Evolutionary conservation across 2,113 vertebrate genomes (phyloP), one percentile per base, ranked within the genome.

Genomic region (Tachuris rubrigastra): DNA sequence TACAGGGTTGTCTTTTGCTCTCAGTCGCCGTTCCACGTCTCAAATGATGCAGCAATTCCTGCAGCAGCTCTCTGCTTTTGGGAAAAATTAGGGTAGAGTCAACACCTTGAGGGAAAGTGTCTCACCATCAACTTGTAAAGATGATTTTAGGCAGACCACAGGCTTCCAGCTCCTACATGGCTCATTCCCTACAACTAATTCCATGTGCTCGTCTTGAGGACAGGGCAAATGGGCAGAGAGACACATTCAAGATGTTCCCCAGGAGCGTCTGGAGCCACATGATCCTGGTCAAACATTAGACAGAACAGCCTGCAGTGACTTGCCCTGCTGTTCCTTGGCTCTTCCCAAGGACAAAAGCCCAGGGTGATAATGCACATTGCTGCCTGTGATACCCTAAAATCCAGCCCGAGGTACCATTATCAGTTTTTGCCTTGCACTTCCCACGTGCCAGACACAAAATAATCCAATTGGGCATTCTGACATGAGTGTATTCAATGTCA

Each of bases 171-270:
- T 82, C 75, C 66, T 82, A 7, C 50, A 0, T 1, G 21, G 69
- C 42, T 92, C 53, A 8, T 59, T 77, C 76, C 65, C 65, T 63
- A 59, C 60, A 77, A 56, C 39, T 73, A 4, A 5, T 52, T 41
- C 59, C 35, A 12, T 0, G 1, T 5, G 1, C 33, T 52, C 0
- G 0, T 27, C 27, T 14, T 67, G 25, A 28, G 49, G 20, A 28
- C 58, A 5, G 35, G 12, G 35, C 21, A 52, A 42, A 15, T 2
- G 10, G 11, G 74, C 31, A 31, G 41, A n/a, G 31, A 23, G 39
- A 39, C 17, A 41, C 15, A 3, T 28, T 42, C 15, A 16, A 19
- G 60, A 14, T 42, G 44, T 44, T 41, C 68, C 30, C 73, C 37
- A 23, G 21, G 33, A 42, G 65, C 1, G 35, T 9, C 42, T 28